Percentiles rank a stretch among this genome's conserved stretches.
Evolutionary conservation across 2,797 vertebrate genomes (phyloP).

Genomic region (Lacerta viridis): DNA sequence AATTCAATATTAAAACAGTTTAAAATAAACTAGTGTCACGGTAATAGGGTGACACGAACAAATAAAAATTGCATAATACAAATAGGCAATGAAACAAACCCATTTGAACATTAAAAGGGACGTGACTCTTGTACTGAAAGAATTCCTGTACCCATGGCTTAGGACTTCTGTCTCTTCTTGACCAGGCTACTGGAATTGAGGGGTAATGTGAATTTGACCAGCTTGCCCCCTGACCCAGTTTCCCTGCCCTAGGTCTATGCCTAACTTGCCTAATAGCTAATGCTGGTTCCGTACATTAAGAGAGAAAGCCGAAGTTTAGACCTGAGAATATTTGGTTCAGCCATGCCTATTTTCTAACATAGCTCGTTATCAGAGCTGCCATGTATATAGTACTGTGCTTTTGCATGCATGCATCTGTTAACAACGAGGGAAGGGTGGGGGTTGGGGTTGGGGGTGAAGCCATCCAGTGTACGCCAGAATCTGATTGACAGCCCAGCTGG

Average conservation of each 20-base stretch:
- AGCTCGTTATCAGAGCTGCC: conserved; percentile 60
- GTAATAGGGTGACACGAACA: no score
- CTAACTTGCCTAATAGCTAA: neutral
- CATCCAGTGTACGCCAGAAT: conserved; percentile 65
- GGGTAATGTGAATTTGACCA: neutral
- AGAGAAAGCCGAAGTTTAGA: conserved; percentile 33
- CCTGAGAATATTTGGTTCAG: conserved; percentile 40
- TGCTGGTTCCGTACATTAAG: neutral
- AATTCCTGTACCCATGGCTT: neutral
- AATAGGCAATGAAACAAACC: no score
- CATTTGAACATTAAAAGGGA: no score
- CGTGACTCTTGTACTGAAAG: no score
- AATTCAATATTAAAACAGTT: no score
- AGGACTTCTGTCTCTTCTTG: neutral
- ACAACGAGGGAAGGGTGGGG: conserved; percentile 45
- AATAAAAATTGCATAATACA: no score
- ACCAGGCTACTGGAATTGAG: neutral
- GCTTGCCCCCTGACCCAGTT: neutral
- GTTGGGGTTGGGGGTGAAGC: conserved; percentile 68
- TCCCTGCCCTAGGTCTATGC: neutral
- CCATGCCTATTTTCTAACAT: conserved; percentile 54
- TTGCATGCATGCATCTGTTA: conserved; percentile 63
- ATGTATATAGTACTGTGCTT: conserved; percentile 63
- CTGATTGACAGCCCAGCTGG: conserved; percentile 84
- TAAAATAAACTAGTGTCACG: no score